Conservation (phyloP, 1,140 invertebrate species). For the Belonocnema kinseyi region DNA sequence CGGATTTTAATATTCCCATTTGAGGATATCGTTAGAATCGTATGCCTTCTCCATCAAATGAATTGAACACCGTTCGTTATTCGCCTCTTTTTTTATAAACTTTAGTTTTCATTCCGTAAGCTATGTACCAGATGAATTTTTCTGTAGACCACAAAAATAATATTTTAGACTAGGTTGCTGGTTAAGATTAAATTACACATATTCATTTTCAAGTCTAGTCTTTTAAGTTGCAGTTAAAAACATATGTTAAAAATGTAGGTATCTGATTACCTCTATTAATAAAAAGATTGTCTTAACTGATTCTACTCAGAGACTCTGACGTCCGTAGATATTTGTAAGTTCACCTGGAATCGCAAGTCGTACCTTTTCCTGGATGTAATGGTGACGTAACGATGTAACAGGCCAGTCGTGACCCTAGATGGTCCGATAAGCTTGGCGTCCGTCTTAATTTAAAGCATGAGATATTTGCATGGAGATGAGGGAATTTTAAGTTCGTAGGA, state of each 20-base stretch:
- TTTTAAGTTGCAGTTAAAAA: neutral
- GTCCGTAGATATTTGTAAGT: slow-evolving; percentile 16
- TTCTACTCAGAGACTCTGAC: neutral
- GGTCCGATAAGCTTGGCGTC: slow-evolving; percentile 27
- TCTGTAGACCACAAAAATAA: no score
- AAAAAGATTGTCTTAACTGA: neutral
- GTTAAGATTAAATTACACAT: neutral
- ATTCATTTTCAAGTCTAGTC: neutral
- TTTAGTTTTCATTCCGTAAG: neutral
- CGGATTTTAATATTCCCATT: slow-evolving; percentile 66
- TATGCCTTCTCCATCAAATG: slow-evolving; percentile 6
- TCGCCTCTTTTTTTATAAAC: slow-evolving; percentile 21
- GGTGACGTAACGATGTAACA: slow-evolving; percentile 39
- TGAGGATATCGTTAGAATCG: slow-evolving; percentile 17
- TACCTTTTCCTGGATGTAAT: neutral
- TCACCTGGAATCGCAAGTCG: slow-evolving; percentile 46
- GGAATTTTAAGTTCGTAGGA: neutral
- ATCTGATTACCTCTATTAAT: neutral
- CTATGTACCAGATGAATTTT: neutral
- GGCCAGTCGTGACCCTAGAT: slow-evolving; percentile 39
- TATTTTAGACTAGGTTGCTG: neutral
- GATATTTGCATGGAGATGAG: slow-evolving; percentile 9
- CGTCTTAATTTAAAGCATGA: slow-evolving; percentile 44
- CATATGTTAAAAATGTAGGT: neutral
- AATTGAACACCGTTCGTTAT: neutral